Evolutionary conservation across 2,888 invertebrate species (phyloP).

Genomic region (Aplocera efformata): DNA sequence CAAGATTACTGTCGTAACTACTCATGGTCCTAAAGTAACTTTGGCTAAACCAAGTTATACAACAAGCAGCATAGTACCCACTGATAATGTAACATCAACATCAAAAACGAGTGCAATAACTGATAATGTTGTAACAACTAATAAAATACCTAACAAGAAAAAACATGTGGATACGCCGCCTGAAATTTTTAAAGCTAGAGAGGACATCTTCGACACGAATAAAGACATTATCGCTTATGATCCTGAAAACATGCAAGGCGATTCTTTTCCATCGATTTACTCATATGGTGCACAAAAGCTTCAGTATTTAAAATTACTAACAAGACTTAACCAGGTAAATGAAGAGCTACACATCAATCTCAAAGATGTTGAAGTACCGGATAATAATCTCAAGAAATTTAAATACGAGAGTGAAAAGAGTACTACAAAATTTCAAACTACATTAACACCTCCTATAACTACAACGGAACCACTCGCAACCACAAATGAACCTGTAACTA

Average conservation of each 20-base stretch:
- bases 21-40: neutral
- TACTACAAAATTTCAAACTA: conserved; percentile 23
- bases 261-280: conserved; percentile 62
- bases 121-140: conserved; percentile 22
- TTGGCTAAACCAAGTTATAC: too few relatives aligned
- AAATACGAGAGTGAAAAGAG: conserved; percentile 53
- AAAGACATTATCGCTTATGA: conserved; percentile 55
- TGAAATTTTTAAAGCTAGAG: conserved; percentile 35
- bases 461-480: conserved; percentile 28
- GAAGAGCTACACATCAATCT: conserved; percentile 62
- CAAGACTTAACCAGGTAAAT: conserved; percentile 57
- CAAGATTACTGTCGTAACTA: conserved; percentile 10
- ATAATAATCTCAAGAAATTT: conserved; percentile 49
- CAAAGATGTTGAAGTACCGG: conserved; percentile 51
- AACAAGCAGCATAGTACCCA: too few relatives aligned
- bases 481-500: conserved; percentile 36
- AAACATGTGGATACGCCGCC: conserved; percentile 36
- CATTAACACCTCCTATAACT: conserved; percentile 26
- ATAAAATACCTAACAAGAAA: conserved; percentile 27
- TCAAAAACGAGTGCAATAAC: conserved; percentile 17
- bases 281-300: conserved; percentile 69
- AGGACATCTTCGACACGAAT: conserved; percentile 17
- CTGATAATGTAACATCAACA: conserved; percentile 15
- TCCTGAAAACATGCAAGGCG: conserved; percentile 67
- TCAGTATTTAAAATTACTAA: conserved; percentile 60